These are phyloP conservation scores for Zelostemma sp. DNA, from an alignment of 1,140 invertebrate species.

Conservation along the genomic window DNA sequence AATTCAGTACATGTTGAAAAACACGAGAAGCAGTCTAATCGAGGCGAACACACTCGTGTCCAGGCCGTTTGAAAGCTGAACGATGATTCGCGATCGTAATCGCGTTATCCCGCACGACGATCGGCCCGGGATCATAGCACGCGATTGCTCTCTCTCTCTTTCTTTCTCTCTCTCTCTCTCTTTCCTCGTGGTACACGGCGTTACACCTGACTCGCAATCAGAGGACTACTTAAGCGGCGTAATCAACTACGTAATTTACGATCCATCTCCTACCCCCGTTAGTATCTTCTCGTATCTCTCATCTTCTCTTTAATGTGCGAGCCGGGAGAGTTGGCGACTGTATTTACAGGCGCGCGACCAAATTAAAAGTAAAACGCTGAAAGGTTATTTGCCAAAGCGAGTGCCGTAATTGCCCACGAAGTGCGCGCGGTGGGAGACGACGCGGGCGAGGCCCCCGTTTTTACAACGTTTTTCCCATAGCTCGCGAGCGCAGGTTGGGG, in stretches of 20 bases:
- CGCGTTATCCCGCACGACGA: conserved; percentile 20
- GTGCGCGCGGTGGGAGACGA: background rate
- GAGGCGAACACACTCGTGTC: conserved; percentile 4
- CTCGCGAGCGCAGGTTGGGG: background rate
- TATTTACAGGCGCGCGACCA: conserved; percentile 15
- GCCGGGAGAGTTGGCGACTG: background rate
- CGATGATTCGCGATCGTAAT: conserved; percentile 32
- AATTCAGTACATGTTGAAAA: background rate
- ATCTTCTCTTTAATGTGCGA: background rate
- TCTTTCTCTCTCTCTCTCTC: no score
- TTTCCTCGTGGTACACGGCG: conserved; percentile 7
- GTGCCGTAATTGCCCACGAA: conserved; percentile 1
- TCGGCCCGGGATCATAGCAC: conserved; percentile 16
- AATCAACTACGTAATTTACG: conserved; percentile 10
- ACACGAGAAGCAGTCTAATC: background rate
- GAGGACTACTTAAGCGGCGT: conserved; percentile 26
- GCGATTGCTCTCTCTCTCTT: conserved; percentile 9
- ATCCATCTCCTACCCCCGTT: conserved; percentile 5
- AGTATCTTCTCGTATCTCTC: background rate
- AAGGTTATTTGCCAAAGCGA: conserved; percentile 28
- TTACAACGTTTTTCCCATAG: background rate
- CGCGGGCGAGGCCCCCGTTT: background rate
- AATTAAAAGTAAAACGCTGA: conserved; percentile 36
- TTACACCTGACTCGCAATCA: conserved; percentile 8
- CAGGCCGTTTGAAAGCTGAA: conserved; percentile 22